phyloP scores from a whole-genome alignment of 2,797 vertebrate species.

The Oryzias dopingdopingensis region DNA sequence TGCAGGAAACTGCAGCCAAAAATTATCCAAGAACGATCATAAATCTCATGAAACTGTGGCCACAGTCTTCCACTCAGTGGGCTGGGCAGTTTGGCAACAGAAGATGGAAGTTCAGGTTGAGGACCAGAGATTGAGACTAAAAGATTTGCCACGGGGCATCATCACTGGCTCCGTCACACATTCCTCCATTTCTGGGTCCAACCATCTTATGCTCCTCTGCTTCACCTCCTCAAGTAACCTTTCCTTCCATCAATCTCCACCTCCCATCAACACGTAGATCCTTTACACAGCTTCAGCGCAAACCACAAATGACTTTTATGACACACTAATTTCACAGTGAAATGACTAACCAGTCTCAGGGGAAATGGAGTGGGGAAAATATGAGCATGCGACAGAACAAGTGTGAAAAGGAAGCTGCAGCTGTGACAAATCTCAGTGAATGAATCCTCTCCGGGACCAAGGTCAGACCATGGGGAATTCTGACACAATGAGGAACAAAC shows the following conservation, averaged over 20 bases:
- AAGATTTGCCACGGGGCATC: conserved; percentile 58
- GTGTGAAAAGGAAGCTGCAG: conserved; percentile 15
- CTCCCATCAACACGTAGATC: conserved; percentile 43
- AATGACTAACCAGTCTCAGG: conserved; percentile 17
- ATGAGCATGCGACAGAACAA: conserved; percentile 18
- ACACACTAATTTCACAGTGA: conserved; percentile 54
- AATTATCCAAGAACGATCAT: conserved; percentile 9
- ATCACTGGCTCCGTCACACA: conserved; percentile 52
- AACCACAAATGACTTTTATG: conserved; percentile 56
- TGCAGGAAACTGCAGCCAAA: conserved; percentile 27
- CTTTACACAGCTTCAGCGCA: conserved; percentile 46
- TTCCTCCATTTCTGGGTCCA: conserved; percentile 49
- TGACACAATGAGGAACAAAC: conserved; percentile 30
- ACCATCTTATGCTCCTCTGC: conserved; percentile 12
- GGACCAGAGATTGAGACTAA: conserved; percentile 45
- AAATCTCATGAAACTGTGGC: conserved; percentile 33
- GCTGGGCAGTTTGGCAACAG: conserved; percentile 26
- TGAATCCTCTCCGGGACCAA: not conserved
- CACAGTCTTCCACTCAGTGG: conserved; percentile 18
- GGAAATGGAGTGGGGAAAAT: conserved; percentile 23
- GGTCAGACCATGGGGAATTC: conserved; percentile 34
- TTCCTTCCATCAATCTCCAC: conserved; percentile 32
- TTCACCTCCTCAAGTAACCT: not conserved
- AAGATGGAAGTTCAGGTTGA: conserved; percentile 34
- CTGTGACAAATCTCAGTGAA: conserved; percentile 32